Evolutionary conservation across 2,113 vertebrate genomes (phyloP).

Genomic region (Panurus biarmicus): DNA sequence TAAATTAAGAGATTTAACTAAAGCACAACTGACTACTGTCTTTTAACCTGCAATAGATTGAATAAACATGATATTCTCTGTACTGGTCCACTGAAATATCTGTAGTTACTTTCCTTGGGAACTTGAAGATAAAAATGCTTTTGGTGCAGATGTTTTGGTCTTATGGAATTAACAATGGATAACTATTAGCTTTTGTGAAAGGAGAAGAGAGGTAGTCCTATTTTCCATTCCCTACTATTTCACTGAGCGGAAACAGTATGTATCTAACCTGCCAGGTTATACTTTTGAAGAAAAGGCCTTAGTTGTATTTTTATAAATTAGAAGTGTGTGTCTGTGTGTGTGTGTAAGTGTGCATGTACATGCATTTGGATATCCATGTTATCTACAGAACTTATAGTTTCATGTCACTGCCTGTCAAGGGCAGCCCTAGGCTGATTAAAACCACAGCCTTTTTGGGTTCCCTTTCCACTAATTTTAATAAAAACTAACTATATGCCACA

Average conservation of each 20-base stretch:
- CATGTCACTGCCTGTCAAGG: not conserved
- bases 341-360: not conserved
- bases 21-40: not conserved
- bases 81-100: not conserved
- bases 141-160: not conserved
- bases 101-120: not conserved
- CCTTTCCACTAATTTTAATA: not conserved
- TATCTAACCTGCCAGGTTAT: not conserved
- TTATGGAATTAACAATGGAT: not conserved
- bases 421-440: not conserved
- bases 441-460: not conserved
- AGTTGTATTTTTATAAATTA: not conserved
- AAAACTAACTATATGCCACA: not conserved
- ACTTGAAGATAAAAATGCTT: not conserved
- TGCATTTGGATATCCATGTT: not conserved
- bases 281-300: not conserved
- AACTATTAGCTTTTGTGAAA: not conserved
- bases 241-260: not conserved
- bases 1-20: not conserved
- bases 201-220: not conserved
- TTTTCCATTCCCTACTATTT: not conserved
- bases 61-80: not conserved
- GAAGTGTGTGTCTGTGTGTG: not conserved
- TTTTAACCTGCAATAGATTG: not conserved
- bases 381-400: not conserved